Evolutionary conservation across 2,113 vertebrate genomes (phyloP).

Genomic region (Trichechus manatus): DNA sequence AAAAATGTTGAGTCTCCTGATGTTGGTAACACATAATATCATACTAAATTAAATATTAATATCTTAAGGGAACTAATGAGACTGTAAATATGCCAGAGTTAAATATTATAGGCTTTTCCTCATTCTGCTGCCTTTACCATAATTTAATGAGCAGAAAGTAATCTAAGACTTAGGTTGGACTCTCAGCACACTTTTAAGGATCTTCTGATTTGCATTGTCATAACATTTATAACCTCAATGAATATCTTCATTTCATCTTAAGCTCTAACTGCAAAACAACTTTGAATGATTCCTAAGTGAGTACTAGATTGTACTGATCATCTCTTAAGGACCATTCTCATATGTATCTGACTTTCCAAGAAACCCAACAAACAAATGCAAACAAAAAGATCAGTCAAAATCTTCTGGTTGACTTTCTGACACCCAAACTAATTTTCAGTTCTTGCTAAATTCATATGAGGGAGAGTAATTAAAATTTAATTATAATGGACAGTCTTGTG

Average conservation of each 20-base stretch:
- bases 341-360: background rate
- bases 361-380: background rate
- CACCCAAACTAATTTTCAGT: background rate
- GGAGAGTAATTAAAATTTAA: background rate
- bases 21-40: background rate
- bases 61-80: conserved; percentile 14
- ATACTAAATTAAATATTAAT: background rate
- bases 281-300: background rate
- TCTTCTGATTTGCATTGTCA: background rate
- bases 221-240: background rate
- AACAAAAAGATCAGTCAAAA: background rate
- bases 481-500: background rate
- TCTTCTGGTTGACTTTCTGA: background rate
- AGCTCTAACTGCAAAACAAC: background rate
- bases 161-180: background rate
- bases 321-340: background rate
- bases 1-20: background rate
- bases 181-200: background rate
- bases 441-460: background rate
- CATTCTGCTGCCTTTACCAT: background rate
- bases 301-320: background rate
- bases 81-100: conserved; percentile 1
- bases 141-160: background rate
- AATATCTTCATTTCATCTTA: background rate
- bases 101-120: background rate